Conservation (phyloP, 1,140 invertebrate species). For the Nasonia giraulti region DNA sequence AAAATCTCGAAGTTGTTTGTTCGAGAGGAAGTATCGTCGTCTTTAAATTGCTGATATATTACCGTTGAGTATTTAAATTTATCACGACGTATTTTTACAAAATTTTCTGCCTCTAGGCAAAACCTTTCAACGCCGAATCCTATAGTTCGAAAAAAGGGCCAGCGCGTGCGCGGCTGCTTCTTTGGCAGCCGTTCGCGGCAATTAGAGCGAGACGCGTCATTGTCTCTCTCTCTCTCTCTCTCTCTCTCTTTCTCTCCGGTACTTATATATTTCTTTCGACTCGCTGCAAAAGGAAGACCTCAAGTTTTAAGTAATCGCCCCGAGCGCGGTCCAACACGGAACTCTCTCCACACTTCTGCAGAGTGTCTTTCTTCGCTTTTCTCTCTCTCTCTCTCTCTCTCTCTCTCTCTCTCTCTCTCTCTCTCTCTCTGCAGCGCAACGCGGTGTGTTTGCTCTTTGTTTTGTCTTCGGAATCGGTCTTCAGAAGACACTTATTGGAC, state of each 20-base stretch:
- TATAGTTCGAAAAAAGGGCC: not conserved
- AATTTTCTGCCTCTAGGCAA: too few species aligned
- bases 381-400: too few species aligned
- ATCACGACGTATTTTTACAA: too few species aligned
- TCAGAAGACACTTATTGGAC: not conserved
- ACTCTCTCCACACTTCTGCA: not conserved
- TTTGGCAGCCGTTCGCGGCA: conserved; percentile 31
- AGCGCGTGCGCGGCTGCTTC: not conserved
- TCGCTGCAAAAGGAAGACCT: not conserved
- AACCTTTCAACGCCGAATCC: too few species aligned
- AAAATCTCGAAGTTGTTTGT: not conserved
- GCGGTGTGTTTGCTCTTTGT: not conserved
- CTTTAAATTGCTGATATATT: too few species aligned
- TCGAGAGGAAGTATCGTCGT: not conserved
- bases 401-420: too few species aligned
- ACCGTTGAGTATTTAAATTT: too few species aligned
- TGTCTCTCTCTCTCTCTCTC: conserved; percentile 17
- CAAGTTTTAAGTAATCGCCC: conserved; percentile 26
- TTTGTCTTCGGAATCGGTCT: not conserved
- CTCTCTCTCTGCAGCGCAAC: too few species aligned
- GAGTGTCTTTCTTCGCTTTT: not conserved
- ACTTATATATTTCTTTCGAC: conserved; percentile 6
- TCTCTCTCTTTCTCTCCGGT: not conserved
- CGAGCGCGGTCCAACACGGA: not conserved
- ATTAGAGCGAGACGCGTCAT: conserved; percentile 24